Evolutionary conservation across 2,797 vertebrate genomes (phyloP).

Genomic region (Pangasius djambal): DNA sequence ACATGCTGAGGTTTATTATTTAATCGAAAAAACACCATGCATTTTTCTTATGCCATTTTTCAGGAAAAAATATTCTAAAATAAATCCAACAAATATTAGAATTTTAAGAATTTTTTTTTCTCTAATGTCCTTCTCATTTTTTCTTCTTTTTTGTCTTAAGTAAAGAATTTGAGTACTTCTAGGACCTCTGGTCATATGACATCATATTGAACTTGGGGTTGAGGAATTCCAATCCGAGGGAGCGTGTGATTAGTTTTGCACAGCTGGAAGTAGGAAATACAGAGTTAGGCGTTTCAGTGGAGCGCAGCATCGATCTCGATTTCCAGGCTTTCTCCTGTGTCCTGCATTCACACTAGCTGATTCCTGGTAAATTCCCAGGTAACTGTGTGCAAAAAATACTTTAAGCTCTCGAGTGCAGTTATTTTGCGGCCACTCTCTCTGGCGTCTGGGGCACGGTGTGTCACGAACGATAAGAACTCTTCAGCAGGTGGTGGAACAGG

Average conservation of each 20-base stretch:
- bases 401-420: neutral
- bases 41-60: neutral
- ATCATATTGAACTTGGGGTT: too few relatives aligned
- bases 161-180: neutral
- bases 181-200: neutral
- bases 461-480: slow-evolving; percentile 50
- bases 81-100: neutral
- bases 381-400: neutral
- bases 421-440: neutral
- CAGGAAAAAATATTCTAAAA: neutral
- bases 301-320: neutral
- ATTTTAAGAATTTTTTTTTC: neutral
- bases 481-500: slow-evolving; percentile 52
- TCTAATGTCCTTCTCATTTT: neutral
- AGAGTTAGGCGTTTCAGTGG: neutral
- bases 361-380: neutral
- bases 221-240: neutral
- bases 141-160: neutral
- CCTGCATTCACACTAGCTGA: neutral
- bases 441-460: slow-evolving; percentile 44
- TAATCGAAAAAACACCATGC: neutral
- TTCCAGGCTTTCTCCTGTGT: neutral
- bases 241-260: neutral
- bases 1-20: neutral
- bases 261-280: too few relatives aligned